Evolutionary conservation across 2,113 vertebrate genomes (phyloP), one percentile per base, ranked within the genome.

Genomic region (Anser brachyrhynchus): DNA sequence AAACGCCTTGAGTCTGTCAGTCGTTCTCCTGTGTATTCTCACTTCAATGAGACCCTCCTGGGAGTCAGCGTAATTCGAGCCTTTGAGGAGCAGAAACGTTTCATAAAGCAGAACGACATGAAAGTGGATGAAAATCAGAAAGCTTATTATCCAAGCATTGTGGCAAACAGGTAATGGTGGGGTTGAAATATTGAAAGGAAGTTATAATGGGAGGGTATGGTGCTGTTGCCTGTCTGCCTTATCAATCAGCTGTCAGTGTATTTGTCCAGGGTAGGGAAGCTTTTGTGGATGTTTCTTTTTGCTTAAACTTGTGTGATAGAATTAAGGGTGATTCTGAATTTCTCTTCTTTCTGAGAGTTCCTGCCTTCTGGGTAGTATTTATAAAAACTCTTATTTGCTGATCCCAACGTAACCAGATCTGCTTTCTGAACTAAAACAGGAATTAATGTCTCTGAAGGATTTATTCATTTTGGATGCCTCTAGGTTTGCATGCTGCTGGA

Each of bases 91-190:
- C 98, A 99, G 97, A 89, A 98, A 1, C 98, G 99, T 20, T 99
- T 99, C 88, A 99, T 99, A 89, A 67, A 10, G 21, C 98, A 99
- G 96, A 99, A 98, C 0, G 99, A 99, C 96, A 66, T 92, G 65
- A 98, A 98, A 31, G 99, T 99, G 92, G 99, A 99, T 79, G 98
- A 99, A 92, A 99, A 99, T 93, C 99, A 99, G 98, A 99, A 98
- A 95, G 99, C 99, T 33, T 99, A 99, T 85, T 99, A 98, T 83
- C 99, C 99, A 33, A 98, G 99, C 98, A 99, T 99, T 11, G 98
- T 99, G n/a, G 99, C 99, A 33, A 99, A 99, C 98, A 98, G 99
- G 99, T 99, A 93, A 80, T 35, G 2, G 20, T 39, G 39, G 44
- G 70, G 17, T 7, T 62, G 78, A 51, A 43, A 16, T 11, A 2